A percentile compares a stretch with the other conserved stretches of the same genome.
Conservation (phyloP, 2,113 vertebrate species). For the Takifugu bimaculatus region DNA sequence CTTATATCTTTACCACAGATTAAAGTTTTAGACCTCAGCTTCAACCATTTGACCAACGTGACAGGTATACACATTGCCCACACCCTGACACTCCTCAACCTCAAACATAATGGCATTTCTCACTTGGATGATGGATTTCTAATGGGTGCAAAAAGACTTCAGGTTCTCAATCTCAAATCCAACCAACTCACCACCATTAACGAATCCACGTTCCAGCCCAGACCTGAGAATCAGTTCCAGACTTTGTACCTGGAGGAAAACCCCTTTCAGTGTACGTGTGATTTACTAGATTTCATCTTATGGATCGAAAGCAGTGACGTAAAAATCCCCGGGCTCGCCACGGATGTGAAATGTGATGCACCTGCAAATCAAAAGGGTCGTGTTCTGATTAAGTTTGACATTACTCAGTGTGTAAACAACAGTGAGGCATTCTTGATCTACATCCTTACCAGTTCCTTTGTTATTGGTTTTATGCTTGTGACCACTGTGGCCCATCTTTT, state of each 20-base stretch:
- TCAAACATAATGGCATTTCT: conserved; percentile 71
- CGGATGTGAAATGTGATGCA: conserved; percentile 58
- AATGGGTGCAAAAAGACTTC: conserved; percentile 45
- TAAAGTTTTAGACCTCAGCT: conserved; percentile 64
- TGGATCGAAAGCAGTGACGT: conserved; percentile 63
- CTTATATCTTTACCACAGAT: conserved; percentile 55
- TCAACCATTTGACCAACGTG: conserved; percentile 67
- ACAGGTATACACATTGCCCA: conserved; percentile 29
- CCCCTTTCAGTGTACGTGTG: conserved; percentile 77
- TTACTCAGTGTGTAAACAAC: conserved; percentile 61
- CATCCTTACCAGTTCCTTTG: conserved; percentile 54
- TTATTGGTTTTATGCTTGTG: conserved; percentile 57
- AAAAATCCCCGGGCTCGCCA: conserved; percentile 66
- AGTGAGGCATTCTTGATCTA: conserved; percentile 45
- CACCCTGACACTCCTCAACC: conserved; percentile 69
- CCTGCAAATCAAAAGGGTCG: conserved; percentile 42
- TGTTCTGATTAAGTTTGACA: conserved; percentile 57
- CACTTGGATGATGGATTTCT: conserved; percentile 64
- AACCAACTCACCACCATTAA: conserved; percentile 73
- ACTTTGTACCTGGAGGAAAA: conserved; percentile 67
- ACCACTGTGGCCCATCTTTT: conserved; percentile 71
- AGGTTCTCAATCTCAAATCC: conserved; percentile 64
- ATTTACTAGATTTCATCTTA: conserved; percentile 66
- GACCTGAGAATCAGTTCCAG: conserved; percentile 37
- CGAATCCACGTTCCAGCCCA: conserved; percentile 46